phyloP scores from a whole-genome alignment of 2,797 vertebrate species.

The Hydrophis major region DNA sequence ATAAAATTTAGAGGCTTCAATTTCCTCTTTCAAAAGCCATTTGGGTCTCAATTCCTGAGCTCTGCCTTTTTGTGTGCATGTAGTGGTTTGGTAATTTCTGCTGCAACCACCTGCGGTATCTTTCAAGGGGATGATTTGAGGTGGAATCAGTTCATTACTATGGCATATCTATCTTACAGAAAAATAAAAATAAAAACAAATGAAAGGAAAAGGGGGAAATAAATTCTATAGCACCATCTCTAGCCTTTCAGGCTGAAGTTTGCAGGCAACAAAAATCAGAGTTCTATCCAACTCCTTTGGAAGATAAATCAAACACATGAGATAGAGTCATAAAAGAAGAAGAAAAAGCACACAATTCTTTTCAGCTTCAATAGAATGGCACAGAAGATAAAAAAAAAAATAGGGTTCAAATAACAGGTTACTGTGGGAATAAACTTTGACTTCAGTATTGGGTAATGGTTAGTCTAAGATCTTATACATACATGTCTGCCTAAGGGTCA shows the following conservation, averaged over 20 bases:
- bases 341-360: background rate
- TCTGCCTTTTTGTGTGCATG: background rate
- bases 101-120: background rate
- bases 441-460: too few species aligned
- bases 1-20: background rate
- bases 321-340: background rate
- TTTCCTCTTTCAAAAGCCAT: background rate
- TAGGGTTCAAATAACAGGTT: background rate
- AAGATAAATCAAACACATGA: background rate
- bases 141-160: background rate
- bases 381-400: background rate
- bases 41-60: background rate
- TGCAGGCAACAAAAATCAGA: background rate
- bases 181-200: background rate
- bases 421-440: too few species aligned
- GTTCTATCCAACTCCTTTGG: background rate
- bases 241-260: background rate
- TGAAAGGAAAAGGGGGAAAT: background rate
- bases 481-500: too few species aligned
- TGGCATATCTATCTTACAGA: background rate
- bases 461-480: too few species aligned
- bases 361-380: background rate
- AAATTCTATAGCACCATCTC: background rate
- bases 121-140: background rate
- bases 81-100: background rate